Base-by-base conservation (phyloP, 1,140 invertebrate genomes). In the Lordiphosa clarofinis region DNA sequence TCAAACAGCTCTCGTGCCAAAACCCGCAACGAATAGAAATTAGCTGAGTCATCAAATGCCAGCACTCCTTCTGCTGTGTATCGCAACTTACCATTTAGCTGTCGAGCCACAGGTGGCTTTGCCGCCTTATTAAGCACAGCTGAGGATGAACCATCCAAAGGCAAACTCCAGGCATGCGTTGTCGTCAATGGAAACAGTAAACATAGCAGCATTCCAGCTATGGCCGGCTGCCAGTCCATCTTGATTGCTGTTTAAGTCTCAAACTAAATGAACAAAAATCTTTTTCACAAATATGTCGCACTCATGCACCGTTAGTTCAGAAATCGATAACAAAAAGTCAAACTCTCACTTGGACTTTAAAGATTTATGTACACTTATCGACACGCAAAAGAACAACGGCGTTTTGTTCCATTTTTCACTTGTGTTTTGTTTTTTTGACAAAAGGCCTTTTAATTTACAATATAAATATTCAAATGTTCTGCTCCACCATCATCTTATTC, bases 31-130 rank as follows among this genome's bases (percentile, higher is more conserved):
- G n/a, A 56, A 43, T 60, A 48, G 53, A 76, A 62, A 61, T 70
- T 56, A 40, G 13, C n/a, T 10, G n/a, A 21, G 5, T 13, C 31
- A 43, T n/a, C 6, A 28, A 15, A 9, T 8, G 38, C 4, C 12
- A 15, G 4, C 13, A 4, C 1, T 48, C 31, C 35, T 35, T 7
- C 4, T 33, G 38, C 37, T 33, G 8, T 12, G 24, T 31, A 56
- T 15, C 48, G 48, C 50, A 40, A 76, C 72, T 87, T 86, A 86
- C 82, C 75, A 76, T 71, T 86, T 58, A 86, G 56, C 35, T 69
- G 82, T 40, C 78, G 62, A 11, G 57, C 59, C 44, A 42, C 65
- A 47, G 64, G 63, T 55, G 58, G 35, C 8, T 43, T 13, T 15
- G 47, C 10, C 28, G 44, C 31, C 4, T 40, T 33, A 37, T 13